A percentile compares a stretch with the other conserved stretches of the same genome.
Conservation (phyloP, 2,113 vertebrate genomes). For the Pomatorhinus ruficollis region DNA sequence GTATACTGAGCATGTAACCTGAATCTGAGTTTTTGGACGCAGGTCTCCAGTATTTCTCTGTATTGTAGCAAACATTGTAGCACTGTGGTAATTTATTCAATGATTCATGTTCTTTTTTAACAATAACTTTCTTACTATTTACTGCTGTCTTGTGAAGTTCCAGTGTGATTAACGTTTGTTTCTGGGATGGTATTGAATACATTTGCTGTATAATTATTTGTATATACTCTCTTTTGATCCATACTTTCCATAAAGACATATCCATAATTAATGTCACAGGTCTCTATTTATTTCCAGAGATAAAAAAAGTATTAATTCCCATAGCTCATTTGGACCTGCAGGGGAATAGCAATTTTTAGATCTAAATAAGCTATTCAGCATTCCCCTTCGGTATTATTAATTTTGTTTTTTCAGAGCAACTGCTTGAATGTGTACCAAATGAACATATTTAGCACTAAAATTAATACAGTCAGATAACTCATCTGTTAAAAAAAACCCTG, state of each 20-base stretch:
- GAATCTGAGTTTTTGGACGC: neutral
- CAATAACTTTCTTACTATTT: neutral
- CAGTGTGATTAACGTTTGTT: neutral
- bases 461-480: neutral
- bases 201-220: conserved; percentile 30
- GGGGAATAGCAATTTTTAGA: neutral
- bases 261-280: conserved; percentile 39
- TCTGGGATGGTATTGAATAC: neutral
- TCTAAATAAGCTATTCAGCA: neutral
- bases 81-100: neutral
- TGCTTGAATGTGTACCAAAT: neutral
- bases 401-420: neutral
- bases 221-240: conserved; percentile 20
- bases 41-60: neutral
- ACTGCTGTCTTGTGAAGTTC: neutral
- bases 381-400: neutral
- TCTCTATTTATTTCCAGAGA: conserved; percentile 24
- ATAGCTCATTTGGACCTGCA: neutral
- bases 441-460: neutral
- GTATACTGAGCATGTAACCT: neutral
- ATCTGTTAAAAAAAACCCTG: neutral
- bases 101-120: neutral
- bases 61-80: neutral
- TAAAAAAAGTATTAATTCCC: conserved; percentile 30
- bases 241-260: neutral